Evolutionary conservation across 2,888 invertebrate species (phyloP).

Genomic region (Tenodera sinensis): DNA sequence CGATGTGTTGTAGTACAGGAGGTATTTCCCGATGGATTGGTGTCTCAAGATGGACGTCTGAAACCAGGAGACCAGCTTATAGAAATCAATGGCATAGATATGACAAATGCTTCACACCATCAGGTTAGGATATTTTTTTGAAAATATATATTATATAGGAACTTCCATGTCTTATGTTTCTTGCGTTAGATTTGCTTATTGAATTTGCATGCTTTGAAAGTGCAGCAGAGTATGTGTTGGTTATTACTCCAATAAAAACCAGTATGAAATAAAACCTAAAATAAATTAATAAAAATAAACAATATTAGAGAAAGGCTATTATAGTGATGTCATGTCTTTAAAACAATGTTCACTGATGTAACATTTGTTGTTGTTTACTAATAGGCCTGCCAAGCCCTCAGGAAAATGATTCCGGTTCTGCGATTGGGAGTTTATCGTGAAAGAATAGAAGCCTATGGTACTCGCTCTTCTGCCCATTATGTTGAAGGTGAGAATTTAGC

Average conservation of each 20-base stretch:
- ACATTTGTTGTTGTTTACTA: not conserved
- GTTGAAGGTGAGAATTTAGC: slow-evolving; percentile 30
- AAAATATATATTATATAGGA: not conserved
- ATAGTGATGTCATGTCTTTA: not conserved
- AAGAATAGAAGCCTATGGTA: slow-evolving; percentile 35
- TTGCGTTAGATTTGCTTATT: too few relatives aligned
- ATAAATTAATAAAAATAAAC: too few relatives aligned
- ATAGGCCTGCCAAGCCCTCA: slow-evolving; percentile 39
- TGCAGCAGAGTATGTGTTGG: too few relatives aligned
- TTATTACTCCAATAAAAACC: too few relatives aligned
- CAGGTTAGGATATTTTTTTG: slow-evolving; percentile 24
- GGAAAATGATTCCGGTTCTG: slow-evolving; percentile 43
- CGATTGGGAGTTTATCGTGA: slow-evolving; percentile 47
- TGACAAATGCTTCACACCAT: slow-evolving; percentile 36
- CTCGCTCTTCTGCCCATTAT: slow-evolving; percentile 28
- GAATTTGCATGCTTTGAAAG: too few relatives aligned
- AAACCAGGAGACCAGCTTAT: slow-evolving; percentile 46
- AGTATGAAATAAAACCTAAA: too few relatives aligned
- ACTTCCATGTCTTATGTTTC: not conserved
- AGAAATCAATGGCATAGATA: slow-evolving; percentile 45
- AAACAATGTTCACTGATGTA: not conserved
- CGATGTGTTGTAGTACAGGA: slow-evolving; percentile 47
- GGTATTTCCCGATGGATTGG: slow-evolving; percentile 43
- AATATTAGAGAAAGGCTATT: too few relatives aligned
- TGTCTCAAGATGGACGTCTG: slow-evolving; percentile 45